Conservation (phyloP, 2,113 vertebrate species). For the Myotis yumanensis region DNA sequence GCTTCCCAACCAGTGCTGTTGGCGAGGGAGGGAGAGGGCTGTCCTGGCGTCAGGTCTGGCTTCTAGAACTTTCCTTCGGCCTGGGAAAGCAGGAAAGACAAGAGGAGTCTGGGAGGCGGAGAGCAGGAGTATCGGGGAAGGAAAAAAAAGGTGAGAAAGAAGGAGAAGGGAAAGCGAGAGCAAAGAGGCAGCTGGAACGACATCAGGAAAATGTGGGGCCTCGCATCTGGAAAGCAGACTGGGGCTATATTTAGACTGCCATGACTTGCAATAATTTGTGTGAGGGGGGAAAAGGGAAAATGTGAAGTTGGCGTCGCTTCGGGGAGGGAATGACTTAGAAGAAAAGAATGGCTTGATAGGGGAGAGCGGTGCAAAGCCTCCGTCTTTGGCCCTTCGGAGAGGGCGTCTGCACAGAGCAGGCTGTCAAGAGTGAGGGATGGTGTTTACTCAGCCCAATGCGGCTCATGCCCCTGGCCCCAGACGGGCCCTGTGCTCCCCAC, state of each 20-base stretch:
- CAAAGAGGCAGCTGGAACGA: conserved; percentile 81
- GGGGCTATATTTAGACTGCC: conserved; percentile 86
- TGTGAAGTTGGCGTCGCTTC: conserved; percentile 70
- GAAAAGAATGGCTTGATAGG: conserved; percentile 67
- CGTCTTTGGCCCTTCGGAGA: conserved; percentile 57
- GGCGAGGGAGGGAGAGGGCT: not conserved
- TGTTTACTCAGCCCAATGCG: conserved; percentile 79
- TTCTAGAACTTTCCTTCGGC: conserved; percentile 70
- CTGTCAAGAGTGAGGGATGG: conserved; percentile 75
- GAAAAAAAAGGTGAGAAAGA: conserved; percentile 50
- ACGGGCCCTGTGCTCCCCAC: conserved; percentile 64
- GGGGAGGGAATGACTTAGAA: conserved; percentile 78
- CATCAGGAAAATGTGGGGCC: conserved; percentile 75
- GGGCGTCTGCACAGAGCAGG: conserved; percentile 54
- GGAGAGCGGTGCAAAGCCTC: conserved; percentile 54
- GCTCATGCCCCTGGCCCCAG: conserved; percentile 75
- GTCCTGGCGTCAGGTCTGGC: not conserved
- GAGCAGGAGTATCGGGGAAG: not conserved
- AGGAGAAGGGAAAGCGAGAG: conserved; percentile 51
- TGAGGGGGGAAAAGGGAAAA: conserved; percentile 62
- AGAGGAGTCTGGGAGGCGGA: not conserved
- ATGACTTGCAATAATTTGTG: conserved; percentile 87
- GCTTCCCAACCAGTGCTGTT: not conserved
- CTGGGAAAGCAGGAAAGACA: conserved; percentile 24
- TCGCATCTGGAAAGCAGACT: conserved; percentile 87